A percentile compares a stretch with the other conserved stretches of the same genome.
phyloP scores from a whole-genome alignment of 2,888 invertebrate species.

The Buathra laborator region DNA sequence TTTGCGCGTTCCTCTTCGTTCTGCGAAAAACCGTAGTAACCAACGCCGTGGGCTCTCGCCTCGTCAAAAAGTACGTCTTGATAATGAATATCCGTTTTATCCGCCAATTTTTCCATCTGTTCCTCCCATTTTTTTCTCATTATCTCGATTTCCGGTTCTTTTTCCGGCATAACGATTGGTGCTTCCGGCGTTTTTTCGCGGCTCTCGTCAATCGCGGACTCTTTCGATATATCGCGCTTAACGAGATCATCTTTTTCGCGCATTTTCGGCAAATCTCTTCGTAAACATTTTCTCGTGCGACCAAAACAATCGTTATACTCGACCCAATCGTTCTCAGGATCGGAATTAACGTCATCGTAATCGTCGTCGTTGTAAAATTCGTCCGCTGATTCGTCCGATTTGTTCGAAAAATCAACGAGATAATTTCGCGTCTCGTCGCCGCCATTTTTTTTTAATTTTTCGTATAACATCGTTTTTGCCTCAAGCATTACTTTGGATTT shows the following conservation, averaged over 20 bases:
- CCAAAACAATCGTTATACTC: slow-evolving; percentile 96
- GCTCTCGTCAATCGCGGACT: slow-evolving; percentile 67
- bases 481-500: slow-evolving; percentile 84
- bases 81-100: slow-evolving; percentile 94
- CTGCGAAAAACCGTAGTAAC: slow-evolving; percentile 96
- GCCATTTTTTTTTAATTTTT: slow-evolving; percentile 78
- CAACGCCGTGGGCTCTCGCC: slow-evolving; percentile 96
- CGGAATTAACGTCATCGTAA: slow-evolving; percentile 73
- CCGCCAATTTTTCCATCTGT: slow-evolving; percentile 90
- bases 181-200: slow-evolving; percentile 69
- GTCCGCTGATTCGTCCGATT: slow-evolving; percentile 74
- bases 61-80: slow-evolving; percentile 97
- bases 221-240: slow-evolving; percentile 75
- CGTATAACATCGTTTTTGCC: slow-evolving; percentile 82
- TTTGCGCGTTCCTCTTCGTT: slow-evolving; percentile 92
- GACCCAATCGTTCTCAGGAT: slow-evolving; percentile 88
- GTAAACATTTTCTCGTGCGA: slow-evolving; percentile 93
- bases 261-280: slow-evolving; percentile 90
- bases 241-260: slow-evolving; percentile 88
- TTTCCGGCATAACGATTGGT: slow-evolving; percentile 66
- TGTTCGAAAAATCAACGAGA: slow-evolving; percentile 82
- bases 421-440: slow-evolving; percentile 77
- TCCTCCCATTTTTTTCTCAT: slow-evolving; percentile 95
- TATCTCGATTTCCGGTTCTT: slow-evolving; percentile 86
- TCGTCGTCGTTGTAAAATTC: slow-evolving; percentile 72